Conservation (phyloP, 2,888 invertebrate species). For the Chaetoderma sp. region DNA sequence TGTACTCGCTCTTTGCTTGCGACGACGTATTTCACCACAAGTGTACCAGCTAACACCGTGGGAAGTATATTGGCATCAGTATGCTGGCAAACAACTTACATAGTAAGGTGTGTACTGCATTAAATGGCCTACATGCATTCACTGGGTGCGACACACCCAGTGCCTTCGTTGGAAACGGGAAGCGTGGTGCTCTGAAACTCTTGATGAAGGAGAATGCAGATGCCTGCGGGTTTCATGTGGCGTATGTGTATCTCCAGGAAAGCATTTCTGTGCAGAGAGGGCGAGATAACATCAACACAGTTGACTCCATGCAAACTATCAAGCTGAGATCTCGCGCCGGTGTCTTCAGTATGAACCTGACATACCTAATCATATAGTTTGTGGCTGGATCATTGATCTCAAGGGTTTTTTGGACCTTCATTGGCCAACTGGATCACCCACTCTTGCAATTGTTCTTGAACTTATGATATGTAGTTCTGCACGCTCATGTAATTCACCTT, state of each 20-base stretch:
- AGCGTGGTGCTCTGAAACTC: too few relatives aligned
- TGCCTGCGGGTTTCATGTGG: constrained; percentile 18
- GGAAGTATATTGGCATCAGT: too few relatives aligned
- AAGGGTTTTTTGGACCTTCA: not conserved
- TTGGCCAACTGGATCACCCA: not conserved
- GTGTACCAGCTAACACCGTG: too few relatives aligned
- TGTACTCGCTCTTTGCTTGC: too few relatives aligned
- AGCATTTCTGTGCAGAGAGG: too few relatives aligned
- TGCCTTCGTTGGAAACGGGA: constrained; percentile 16
- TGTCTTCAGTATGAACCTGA: not conserved
- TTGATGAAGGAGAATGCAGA: not conserved
- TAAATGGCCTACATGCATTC: constrained; percentile 24
- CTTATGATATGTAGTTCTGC: too few relatives aligned
- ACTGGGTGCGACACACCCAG: constrained; percentile 27
- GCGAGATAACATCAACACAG: constrained; percentile 8
- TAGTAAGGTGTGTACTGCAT: constrained; percentile 15
- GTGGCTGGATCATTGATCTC: not conserved
- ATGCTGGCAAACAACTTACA: too few relatives aligned
- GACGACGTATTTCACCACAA: too few relatives aligned
- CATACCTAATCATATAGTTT: not conserved
- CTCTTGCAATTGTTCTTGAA: not conserved
- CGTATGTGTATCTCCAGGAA: constrained; percentile 11
- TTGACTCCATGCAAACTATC: constrained; percentile 30
- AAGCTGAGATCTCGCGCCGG: constrained; percentile 23
- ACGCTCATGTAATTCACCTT: too few relatives aligned